These are phyloP conservation scores for Daboia siamensis DNA, from an alignment of 2,113 vertebrate species.

Conservation along the genomic window DNA sequence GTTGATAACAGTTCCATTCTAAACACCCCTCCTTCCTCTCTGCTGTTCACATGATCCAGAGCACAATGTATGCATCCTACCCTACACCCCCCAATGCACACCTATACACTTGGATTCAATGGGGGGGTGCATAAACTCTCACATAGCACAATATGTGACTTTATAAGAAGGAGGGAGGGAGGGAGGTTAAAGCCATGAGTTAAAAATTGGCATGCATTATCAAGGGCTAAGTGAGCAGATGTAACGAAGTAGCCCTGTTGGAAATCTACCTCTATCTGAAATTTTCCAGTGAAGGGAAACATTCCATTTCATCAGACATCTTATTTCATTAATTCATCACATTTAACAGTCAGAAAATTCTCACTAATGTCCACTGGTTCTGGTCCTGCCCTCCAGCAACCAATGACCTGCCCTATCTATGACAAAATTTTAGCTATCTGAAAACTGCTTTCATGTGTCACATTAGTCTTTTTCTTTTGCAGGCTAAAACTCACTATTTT, in stretches of 20 bases:
- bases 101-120: not conserved
- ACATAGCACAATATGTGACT: not conserved
- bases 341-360: not conserved
- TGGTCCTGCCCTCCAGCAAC: not conserved
- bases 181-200: not conserved
- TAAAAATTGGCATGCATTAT: not conserved
- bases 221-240: not conserved
- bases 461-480: not conserved
- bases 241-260: not conserved
- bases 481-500: not conserved
- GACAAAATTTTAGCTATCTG: not conserved
- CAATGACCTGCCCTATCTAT: not conserved
- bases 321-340: not conserved
- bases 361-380: not conserved
- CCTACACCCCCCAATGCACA: not conserved
- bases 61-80: not conserved
- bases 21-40: not conserved
- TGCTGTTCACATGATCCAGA: not conserved
- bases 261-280: not conserved
- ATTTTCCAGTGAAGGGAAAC: not conserved
- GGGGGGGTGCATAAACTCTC: not conserved
- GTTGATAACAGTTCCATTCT: not conserved
- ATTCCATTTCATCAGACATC: not conserved
- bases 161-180: not conserved
- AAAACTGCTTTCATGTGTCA: not conserved